Evolutionary conservation across 2,797 vertebrate species (phyloP), one percentile per base, ranked within the genome.

Genomic region (Taeniopygia guttata): DNA sequence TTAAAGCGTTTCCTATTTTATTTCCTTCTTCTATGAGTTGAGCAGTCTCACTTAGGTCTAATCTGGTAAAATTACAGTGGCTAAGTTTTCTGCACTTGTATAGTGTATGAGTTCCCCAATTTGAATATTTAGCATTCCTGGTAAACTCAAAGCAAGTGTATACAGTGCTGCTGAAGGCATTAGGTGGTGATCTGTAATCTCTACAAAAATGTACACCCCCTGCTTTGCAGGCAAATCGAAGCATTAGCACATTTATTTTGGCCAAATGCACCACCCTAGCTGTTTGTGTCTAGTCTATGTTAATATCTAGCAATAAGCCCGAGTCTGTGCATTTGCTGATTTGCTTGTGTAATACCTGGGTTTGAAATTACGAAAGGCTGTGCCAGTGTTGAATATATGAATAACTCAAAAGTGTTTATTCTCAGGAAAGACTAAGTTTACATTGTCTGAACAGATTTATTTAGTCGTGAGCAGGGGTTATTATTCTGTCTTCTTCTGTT

Each of bases 281-380:
- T 78, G 72, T 54, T 89, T 90, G 79, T 59, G 87, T 91, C 91
- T 90, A 23, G 80, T n/a, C 85, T 81, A 36, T 38, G 85, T 81
- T 81, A 74, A 32, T 87, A 49, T 87, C 56, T n/a, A 86, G 89
- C 91, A 75, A 20, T 42, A 62, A 88, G 45, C 69, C 7, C 32
- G 45, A 88, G 77, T 55, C 90, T 84, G 54, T 52, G 73, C 74
- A 0, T 42, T 88, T 55, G 62, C 87, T 95, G 90, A 94, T 96
- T 95, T 96, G 91, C 86, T 93, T 96, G 90, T 91, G 80, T 95
- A 95, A 95, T 94, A 91, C 80, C 91, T 90, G 90, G 74, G 27
- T 91, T 91, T 62, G 91, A 67, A 90, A 91, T 95, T 43, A 48
- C 1, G 4, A 76, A 88, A 91, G 85, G 25, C 76, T 90, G n/a